Conservation (phyloP, 2,797 vertebrate species). For the Takifugu ocellatus region DNA sequence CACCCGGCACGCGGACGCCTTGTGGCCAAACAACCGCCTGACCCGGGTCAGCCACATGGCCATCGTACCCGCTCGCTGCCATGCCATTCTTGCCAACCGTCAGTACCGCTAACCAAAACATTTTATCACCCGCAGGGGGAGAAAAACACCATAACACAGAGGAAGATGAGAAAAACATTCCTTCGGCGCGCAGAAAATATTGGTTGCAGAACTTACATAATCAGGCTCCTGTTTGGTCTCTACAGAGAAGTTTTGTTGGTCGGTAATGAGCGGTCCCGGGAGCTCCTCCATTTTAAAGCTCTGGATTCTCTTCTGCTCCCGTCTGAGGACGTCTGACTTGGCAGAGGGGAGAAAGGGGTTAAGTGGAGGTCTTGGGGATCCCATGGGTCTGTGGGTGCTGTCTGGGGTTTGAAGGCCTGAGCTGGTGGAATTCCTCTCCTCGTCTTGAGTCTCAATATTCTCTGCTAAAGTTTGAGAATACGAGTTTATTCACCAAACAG, state of each 20-base stretch:
- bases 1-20: slow-evolving; percentile 74
- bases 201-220: slow-evolving; percentile 81
- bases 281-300: slow-evolving; percentile 85
- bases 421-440: slow-evolving; percentile 71
- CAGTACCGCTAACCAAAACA: slow-evolving; percentile 65
- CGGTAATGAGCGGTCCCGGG: slow-evolving; percentile 77
- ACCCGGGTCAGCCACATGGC: slow-evolving; percentile 73
- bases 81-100: slow-evolving; percentile 66
- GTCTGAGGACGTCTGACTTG: slow-evolving; percentile 82
- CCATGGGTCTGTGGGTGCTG: slow-evolving; percentile 58
- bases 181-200: slow-evolving; percentile 45
- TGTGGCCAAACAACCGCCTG: slow-evolving; percentile 74
- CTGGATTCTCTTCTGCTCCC: slow-evolving; percentile 82
- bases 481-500: slow-evolving; percentile 6
- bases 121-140: slow-evolving; percentile 67
- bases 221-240: slow-evolving; percentile 87
- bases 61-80: slow-evolving; percentile 58
- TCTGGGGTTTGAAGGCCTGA: slow-evolving; percentile 60
- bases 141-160: slow-evolving; percentile 67
- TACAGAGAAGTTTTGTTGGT: slow-evolving; percentile 88
- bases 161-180: slow-evolving; percentile 67
- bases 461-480: slow-evolving; percentile 60
- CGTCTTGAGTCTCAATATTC: slow-evolving; percentile 75
- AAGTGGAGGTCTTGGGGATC: slow-evolving; percentile 67
- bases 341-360: slow-evolving; percentile 67